Evolutionary conservation across 2,113 vertebrate genomes (phyloP).

Genomic region (Chroicocephalus ridibundus): DNA sequence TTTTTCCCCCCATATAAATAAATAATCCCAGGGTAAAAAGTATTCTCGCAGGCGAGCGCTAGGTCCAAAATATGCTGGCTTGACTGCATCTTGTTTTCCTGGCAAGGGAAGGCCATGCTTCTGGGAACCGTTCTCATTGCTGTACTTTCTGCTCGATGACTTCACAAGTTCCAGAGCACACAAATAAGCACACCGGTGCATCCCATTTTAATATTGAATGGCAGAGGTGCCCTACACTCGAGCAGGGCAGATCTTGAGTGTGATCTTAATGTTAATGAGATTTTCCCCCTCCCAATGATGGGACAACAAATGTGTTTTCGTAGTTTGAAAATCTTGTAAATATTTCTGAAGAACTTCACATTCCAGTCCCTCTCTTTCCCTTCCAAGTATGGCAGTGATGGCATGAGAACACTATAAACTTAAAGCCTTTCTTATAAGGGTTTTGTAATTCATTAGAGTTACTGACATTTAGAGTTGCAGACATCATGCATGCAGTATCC

Average conservation of each 20-base stretch:
- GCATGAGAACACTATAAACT: constrained; percentile 16
- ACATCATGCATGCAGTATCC: neutral
- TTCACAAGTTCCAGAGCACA: neutral
- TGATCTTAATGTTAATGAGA: neutral
- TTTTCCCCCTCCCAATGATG: neutral
- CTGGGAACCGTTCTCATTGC: neutral
- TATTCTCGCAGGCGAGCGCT: neutral
- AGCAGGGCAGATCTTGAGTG: neutral
- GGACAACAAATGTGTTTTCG: neutral
- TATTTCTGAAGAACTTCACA: constrained; percentile 11
- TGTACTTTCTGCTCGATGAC: neutral
- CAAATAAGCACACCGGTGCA: neutral
- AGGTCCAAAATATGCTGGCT: neutral
- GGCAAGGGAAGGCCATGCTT: neutral
- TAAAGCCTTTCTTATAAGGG: constrained; percentile 17
- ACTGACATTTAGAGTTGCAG: constrained; percentile 22
- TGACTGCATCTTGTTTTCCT: neutral
- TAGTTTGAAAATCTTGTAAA: neutral
- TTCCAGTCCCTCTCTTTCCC: neutral
- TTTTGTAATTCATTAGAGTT: constrained; percentile 31
- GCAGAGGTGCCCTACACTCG: neutral
- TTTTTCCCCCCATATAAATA: neutral
- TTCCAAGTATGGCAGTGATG: constrained; percentile 8
- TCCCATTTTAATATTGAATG: neutral
- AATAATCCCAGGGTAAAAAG: neutral